Percentiles rank a stretch among this genome's conserved stretches.
Conservation (phyloP, 2,797 vertebrate species). For the Fistularia commersonii region DNA sequence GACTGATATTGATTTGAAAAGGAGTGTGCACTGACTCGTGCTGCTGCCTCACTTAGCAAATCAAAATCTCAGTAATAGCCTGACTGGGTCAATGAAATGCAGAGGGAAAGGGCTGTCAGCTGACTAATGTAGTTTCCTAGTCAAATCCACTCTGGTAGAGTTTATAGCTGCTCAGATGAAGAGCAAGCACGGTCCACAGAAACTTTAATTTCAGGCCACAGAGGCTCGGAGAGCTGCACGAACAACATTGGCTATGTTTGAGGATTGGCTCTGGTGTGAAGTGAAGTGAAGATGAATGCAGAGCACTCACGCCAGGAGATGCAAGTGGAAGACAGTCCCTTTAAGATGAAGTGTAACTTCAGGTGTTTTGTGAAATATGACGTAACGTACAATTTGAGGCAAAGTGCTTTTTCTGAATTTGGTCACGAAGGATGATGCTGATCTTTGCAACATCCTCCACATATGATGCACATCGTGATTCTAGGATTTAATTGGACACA, state of each 20-base stretch:
- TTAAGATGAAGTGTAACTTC: too few relatives aligned
- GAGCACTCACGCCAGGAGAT: too few relatives aligned
- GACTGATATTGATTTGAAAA: slow-evolving; percentile 24
- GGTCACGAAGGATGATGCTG: too few relatives aligned
- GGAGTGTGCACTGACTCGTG: slow-evolving; percentile 22
- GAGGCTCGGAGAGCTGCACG: slow-evolving; percentile 14
- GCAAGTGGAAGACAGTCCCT: too few relatives aligned
- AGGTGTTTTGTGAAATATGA: too few relatives aligned
- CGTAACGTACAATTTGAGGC: too few relatives aligned
- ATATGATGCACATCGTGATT: too few relatives aligned
- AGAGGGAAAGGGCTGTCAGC: slow-evolving; percentile 13
- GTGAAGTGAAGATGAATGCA: neutral
- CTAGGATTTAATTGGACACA: too few relatives aligned
- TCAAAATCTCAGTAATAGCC: slow-evolving; percentile 51
- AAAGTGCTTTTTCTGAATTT: too few relatives aligned
- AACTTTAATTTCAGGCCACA: slow-evolving; percentile 17
- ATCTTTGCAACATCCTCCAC: too few relatives aligned
- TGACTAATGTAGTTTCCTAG: slow-evolving; percentile 32
- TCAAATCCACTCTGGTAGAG: slow-evolving; percentile 17
- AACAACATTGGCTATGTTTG: slow-evolving; percentile 8
- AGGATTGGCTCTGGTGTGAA: slow-evolving; percentile 6
- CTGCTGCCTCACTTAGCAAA: slow-evolving; percentile 43
- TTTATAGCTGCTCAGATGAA: slow-evolving; percentile 19
- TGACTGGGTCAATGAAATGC: slow-evolving; percentile 48
- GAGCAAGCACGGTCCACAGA: slow-evolving; percentile 9